Base-by-base conservation (phyloP, 2,888 invertebrate genomes). In the Empis livida region DNA sequence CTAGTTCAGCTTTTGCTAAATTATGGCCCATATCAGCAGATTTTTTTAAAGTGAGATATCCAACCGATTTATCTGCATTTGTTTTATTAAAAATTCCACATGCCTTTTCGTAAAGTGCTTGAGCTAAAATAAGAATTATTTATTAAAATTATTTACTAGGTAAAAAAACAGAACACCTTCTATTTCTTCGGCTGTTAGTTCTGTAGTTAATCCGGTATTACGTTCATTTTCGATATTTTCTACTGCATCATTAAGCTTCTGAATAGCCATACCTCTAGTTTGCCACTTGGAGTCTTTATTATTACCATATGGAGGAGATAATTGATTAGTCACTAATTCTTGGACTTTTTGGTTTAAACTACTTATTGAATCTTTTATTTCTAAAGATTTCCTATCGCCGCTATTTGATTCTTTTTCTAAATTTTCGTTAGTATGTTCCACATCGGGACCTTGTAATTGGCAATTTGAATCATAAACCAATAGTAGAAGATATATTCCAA, bases 1-100 rank as follows among this genome's bases (percentile, higher is more conserved):
- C 94, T 6, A 95, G 68, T 62, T 85, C 76, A 50, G 91, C 86
- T 63, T 82, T 78, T 0, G 96, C 90, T 43, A 84, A 82, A 1
- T 72, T 66, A 64, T 94, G 90, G 38, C 91, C 91, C 47, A 81
- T 72, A 40, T 81, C 79, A 0, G 93, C 86, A 0, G 96, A 89
- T 55, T 82, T 76, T 39, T 81, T 76, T 31, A 97, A 73, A 45
- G 89, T 71, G 35, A 80, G 74, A 57, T 88, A 89, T 0, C 89
- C 90, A 44, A 77, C 77, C 2, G 75, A 72, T 50, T 84, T 79
- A 61, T 87, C 83, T 0, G 82, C 77, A 43, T 75, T 72, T 0
- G 85, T 82, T 23, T 84, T 82, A 54, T 81, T 80, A 13, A 91
- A 67, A 57, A 86, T 75, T 39, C 71, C 73, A 59, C 80, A 73